Evolutionary conservation across 2,113 vertebrate species (phyloP), one percentile per base, ranked within the genome.

Genomic region (Xiphophorus maculatus): DNA sequence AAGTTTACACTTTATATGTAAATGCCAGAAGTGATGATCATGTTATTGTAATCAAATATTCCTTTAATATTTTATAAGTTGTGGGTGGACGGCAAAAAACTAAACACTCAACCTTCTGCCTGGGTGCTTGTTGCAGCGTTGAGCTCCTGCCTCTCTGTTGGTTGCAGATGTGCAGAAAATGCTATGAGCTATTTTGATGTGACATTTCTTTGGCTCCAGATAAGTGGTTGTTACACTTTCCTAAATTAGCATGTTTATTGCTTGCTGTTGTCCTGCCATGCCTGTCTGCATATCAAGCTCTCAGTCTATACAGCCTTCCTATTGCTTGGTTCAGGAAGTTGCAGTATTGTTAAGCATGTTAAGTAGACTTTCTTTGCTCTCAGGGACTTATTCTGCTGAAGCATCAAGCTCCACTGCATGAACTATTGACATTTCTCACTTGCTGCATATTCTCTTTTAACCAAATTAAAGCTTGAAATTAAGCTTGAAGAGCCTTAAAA

Each of bases 211-310:
- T 70, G 72, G 75, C 84, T 84, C 25, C 70, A 69, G 89, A 93
- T 92, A 93, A 94, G 77, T 90, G 90, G 80, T 86, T 80, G 82
- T 87, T 88, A 86, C 86, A 89, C 82, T 86, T 80, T 75, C 76
- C 84, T 78, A 87, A 93, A 94, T 94, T 94, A 93, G 89, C 93
- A 94, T 94, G 94, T 93, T 93, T 94, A 94, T 94, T 94, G 86
- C 91, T 93, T 88, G 89, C 82, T 87, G 87, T 91, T 88, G 91
- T 87, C 86, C 83, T 54, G 88, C 84, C 78, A 89, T 81, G 81
- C 85, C 74, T 83, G 88, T 94, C 93, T 94, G 86, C 93, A 95
- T 94, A 93, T 93, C 89, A 89, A 91, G 81, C 89, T 88, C 60
- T 69, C 29, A 79, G 86, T 83, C 84, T 76, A 78, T 69, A 69